These are phyloP conservation scores for Pluvialis apricaria DNA, from an alignment of 2,113 vertebrate species.

Conservation along the genomic window DNA sequence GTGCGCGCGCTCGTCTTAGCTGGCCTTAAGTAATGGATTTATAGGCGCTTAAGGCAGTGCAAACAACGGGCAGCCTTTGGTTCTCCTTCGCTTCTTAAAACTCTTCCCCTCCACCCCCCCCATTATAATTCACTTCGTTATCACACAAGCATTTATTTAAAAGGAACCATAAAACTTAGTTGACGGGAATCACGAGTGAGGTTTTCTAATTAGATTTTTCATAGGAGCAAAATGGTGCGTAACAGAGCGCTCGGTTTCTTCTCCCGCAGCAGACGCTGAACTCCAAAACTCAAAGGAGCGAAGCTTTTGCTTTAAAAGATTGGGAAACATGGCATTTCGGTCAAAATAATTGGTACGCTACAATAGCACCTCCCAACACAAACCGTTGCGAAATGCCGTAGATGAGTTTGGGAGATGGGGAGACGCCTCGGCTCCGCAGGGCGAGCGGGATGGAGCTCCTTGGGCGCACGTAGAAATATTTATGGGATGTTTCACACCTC, in stretches of 20 bases:
- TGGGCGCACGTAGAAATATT: accelerated
- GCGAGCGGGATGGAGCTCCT: accelerated
- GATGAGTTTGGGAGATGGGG: not conserved
- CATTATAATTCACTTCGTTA: not conserved
- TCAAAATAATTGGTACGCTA: not conserved
- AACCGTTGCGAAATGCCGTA: accelerated
- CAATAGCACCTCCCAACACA: accelerated
- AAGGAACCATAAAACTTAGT: not conserved
- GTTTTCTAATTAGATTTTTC: not conserved
- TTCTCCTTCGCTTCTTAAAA: not conserved
- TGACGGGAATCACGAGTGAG: not conserved
- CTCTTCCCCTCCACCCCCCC: not conserved
- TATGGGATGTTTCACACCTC: not conserved
- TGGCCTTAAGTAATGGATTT: conserved; percentile 83
- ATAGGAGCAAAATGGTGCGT: not conserved
- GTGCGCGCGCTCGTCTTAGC: conserved; percentile 75
- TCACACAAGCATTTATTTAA: not conserved
- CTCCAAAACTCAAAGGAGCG: not conserved
- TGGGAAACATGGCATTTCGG: not conserved
- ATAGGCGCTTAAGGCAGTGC: conserved; percentile 75
- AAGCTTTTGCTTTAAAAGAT: not conserved
- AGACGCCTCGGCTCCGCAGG: not conserved
- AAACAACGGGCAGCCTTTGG: conserved; percentile 61
- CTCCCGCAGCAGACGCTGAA: not conserved
- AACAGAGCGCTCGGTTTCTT: not conserved